Percentiles rank a stretch among this genome's conserved stretches.
Evolutionary conservation across 2,888 invertebrate species (phyloP).

Genomic region (Heteromyza rotundicornis): DNA sequence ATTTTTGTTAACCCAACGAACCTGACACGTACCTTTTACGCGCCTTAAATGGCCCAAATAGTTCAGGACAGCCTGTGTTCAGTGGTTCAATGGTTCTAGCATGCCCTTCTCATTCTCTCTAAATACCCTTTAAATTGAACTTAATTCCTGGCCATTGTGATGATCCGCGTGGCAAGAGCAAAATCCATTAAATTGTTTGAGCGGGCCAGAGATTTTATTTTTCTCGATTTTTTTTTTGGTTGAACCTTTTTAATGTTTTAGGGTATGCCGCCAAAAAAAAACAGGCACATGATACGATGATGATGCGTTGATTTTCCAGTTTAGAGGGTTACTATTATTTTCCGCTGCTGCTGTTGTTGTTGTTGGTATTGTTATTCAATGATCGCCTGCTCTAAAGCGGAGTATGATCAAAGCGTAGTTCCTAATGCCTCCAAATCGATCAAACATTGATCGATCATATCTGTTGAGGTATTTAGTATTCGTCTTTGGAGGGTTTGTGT

Average conservation of each 20-base stretch:
- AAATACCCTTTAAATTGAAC: slow-evolving; percentile 50
- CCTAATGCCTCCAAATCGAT: neutral
- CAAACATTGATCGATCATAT: slow-evolving; percentile 2
- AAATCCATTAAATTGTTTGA: neutral
- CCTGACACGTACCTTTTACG: slow-evolving; percentile 18
- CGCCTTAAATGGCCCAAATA: slow-evolving; percentile 1
- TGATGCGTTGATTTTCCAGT: neutral
- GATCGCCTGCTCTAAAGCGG: neutral
- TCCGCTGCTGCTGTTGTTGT: neutral
- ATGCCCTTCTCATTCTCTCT: slow-evolving; percentile 37
- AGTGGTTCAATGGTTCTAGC: too few species aligned
- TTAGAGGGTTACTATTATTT: neutral
- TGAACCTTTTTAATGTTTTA: neutral
- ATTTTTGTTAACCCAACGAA: slow-evolving; percentile 18
- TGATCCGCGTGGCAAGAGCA: neutral
- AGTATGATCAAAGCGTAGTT: neutral
- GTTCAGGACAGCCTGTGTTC: too few species aligned
- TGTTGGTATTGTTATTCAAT: neutral
- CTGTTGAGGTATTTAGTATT: neutral
- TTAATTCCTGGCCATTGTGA: slow-evolving; percentile 38
- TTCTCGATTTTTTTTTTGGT: neutral
- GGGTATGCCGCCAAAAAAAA: neutral
- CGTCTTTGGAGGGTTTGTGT: neutral
- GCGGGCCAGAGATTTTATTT: neutral
- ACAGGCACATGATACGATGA: neutral